Base-by-base conservation (phyloP, 2,797 vertebrate genomes). In the Aldrovandia affinis region DNA sequence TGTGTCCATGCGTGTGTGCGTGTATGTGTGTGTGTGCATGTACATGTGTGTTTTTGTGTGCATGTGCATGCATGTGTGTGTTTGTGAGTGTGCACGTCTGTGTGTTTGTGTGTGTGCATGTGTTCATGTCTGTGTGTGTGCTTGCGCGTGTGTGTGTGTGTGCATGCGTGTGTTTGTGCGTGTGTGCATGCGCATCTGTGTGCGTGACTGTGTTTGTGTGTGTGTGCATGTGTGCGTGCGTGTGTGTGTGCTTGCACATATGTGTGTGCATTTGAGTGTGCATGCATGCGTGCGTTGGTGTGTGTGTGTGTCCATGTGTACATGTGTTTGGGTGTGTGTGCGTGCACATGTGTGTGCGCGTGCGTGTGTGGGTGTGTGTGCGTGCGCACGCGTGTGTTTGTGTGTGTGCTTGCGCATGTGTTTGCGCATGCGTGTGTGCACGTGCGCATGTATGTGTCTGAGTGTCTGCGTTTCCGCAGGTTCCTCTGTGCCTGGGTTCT, bases 1-100 rank as follows among this genome's bases (percentile, higher is more conserved):
- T 54, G 50, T 80, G 50, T 79, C 22, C 9, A 63, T 84, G 80
- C 20, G 1, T n/a, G 78, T 50, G 81, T 85, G 63, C 86, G 77
- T 83, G 33, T 22, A 3, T 77, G 70, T 61, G 3, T n/a, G 30
- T 57, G 54, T 28, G 22, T 63, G 52, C 42, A 6, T 73, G 20
- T 28, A 18, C 28, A 2, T 75, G 50, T 33, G 73, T 78, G 22
- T 42, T 22, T 57, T 30, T 3, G 28, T 54, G 15, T 68, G 44
- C 80, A 33, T 55, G 42, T 84, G 79, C 1, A 3, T 70, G 83
- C 57, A 25, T 79, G 55, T 65, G 36, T 68, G 10, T 12, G 0
- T 42, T 82, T 3, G 0, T 54, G 59, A n/a, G n/a, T n/a, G n/a
- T 36, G 44, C 14, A 6, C 39, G 5, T 54, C 9, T n/a, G 39